phyloP scores from a whole-genome alignment of 2,888 invertebrate species.

The Morpho helenor region DNA sequence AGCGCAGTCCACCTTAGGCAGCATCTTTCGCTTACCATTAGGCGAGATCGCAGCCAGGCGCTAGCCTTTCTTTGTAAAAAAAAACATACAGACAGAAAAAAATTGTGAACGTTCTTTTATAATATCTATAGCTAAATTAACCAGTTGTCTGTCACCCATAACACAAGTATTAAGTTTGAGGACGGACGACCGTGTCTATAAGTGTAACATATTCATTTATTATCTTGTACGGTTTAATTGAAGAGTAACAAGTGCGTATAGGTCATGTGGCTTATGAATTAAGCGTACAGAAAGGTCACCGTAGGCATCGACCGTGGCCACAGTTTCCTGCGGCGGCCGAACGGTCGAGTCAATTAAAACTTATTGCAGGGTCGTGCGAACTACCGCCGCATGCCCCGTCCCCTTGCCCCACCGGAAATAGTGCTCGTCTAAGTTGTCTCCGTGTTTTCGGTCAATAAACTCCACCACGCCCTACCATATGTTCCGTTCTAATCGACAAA shows the following conservation, averaged over 20 bases:
- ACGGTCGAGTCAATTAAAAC: conserved; percentile 65
- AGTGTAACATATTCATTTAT: no score
- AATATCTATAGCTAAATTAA: no score
- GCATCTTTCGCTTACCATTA: no score
- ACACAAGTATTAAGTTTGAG: no score
- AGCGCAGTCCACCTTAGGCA: no score
- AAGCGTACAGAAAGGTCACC: conserved; percentile 48
- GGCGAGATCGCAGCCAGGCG: no score
- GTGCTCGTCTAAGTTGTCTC: conserved; percentile 53
- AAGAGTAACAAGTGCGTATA: conserved; percentile 6
- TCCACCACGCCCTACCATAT: conserved; percentile 25
- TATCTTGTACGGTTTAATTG: conserved; percentile 10
- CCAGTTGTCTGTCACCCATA: no score
- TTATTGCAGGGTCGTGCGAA: conserved; percentile 75
- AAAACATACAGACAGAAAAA: no score
- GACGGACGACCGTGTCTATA: no score
- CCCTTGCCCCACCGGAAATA: conserved; percentile 64
- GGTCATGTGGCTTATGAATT: conserved; percentile 21
- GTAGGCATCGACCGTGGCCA: conserved; percentile 55
- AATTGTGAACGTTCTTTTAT: no score
- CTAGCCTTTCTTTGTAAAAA: no score
- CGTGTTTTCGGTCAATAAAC: conserved; percentile 54
- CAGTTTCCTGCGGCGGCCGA: conserved; percentile 57
- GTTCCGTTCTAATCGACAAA: background rate
- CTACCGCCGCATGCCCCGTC: conserved; percentile 34